Evolutionary conservation across 2,888 invertebrate species (phyloP), one percentile per base, ranked within the genome.

Genomic region (Orthonevra nobilis): DNA sequence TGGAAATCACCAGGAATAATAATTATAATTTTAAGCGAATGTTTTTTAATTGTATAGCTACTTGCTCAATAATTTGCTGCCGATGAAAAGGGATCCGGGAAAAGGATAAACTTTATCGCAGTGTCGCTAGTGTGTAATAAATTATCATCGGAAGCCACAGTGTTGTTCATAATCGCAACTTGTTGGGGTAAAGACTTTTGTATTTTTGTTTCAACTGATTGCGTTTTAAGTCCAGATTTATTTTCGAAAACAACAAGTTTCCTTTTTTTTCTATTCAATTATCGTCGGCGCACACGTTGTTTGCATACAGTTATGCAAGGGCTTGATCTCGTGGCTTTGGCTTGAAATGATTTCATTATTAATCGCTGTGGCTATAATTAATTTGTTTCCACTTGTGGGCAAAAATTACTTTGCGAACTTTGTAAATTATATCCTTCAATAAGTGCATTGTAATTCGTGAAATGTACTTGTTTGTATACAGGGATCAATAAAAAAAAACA

Each of bases 1-100:
- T 79, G 66, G 73, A 79, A 68, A 79, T 61, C 38, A 42, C 72
- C 61, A 74, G 50, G 64, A 44, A 54, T 54, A 66, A 66, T 48
- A 58, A 64, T 44, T 30, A 30, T 40, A 63, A 70, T 66, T 60
- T 42, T 44, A 32, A 52, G 42, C 17, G 46, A 58, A 28, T 17
- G 46, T 42, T 19, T 2, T 61, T 77, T 64, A 28, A 50, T 69
- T 19, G 40, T 30, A 40, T 26, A 3, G 10, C 9, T 26, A 34
- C 3, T 46, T 38, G 36, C 48, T 6, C 30, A n/a, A n/a, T n/a
- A n/a, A n/a, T n/a, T n/a, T n/a, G n/a, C 54, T 40, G 26, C 23
- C 23, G 23, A 12, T 15, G n/a, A 38, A 6, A 17, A n/a, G 4
- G n/a, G 19, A 14, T n/a, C n/a, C n/a, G n/a, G n/a, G n/a, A 40